Conservation (phyloP, 1,140 invertebrate species). For the Drosophila neocordata region DNA sequence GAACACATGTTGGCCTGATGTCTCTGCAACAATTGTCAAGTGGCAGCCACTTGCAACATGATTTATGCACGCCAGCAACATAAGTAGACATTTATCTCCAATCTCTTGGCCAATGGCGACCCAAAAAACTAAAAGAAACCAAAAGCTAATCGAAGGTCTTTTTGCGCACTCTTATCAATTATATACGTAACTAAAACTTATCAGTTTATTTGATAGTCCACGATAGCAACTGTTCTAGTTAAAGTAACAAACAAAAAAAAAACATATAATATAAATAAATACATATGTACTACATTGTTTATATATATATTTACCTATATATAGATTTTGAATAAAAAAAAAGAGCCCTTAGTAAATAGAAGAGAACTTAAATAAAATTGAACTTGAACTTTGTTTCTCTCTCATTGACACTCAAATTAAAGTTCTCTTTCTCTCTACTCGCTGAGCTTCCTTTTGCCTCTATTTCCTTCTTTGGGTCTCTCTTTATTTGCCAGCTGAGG, state of each 20-base stretch:
- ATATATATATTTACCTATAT: neutral
- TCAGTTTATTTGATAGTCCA: constrained; percentile 38
- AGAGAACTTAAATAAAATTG: constrained; percentile 30
- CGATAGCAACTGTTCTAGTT: constrained; percentile 42
- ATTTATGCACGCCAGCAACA: constrained; percentile 51
- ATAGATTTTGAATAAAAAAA: neutral
- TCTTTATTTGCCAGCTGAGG: constrained; percentile 18
- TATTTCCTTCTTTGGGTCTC: neutral
- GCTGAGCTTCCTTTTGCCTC: neutral
- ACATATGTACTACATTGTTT: too few species aligned
- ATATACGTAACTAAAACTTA: constrained; percentile 48
- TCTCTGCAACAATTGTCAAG: constrained; percentile 52
- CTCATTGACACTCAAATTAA: constrained; percentile 50
- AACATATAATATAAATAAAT: too few species aligned
- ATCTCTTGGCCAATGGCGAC: constrained; percentile 25
- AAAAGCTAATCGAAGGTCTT: constrained; percentile 6
- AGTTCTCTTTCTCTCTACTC: constrained; percentile 31
- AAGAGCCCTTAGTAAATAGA: neutral
- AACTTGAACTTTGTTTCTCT: constrained; percentile 51
- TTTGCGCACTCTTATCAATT: constrained; percentile 10
- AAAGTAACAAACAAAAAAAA: neutral
- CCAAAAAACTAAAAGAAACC: constrained; percentile 26
- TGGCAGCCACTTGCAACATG: constrained; percentile 28
- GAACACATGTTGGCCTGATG: constrained; percentile 49
- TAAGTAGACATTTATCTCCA: constrained; percentile 8